Base-by-base conservation (phyloP, 2,888 invertebrate species). In the Netelia inedita region DNA sequence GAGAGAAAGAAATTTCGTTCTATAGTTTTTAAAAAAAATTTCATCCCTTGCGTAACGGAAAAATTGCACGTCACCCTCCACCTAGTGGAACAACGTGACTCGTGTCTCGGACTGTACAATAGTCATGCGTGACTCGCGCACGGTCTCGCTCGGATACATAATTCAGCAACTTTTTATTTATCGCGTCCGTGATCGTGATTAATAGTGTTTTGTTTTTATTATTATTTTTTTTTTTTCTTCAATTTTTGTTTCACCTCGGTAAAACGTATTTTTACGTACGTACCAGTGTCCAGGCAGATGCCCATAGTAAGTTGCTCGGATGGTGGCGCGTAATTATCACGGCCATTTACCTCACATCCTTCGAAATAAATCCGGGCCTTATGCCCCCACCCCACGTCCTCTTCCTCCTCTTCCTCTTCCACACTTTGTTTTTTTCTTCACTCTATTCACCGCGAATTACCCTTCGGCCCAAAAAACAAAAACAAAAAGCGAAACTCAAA, bases 251-350 rank as follows among this genome's bases (percentile, higher is more conserved):
- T 9, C 16, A 55, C 6, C 21, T 68, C 19, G n/a, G 5, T 14
- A n/a, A 14, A 43, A 76, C 41, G 10, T 66, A 23, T 21, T 50
- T 41, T 87, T 87, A 85, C 83, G 68, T 88, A 90, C 92, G 91
- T 87, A 94, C 94, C 94, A 93, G 94, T 94, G 93, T 94, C 94
- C 93, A 94, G 93, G 93, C 94, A 94, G 93, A 94, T 94, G 94
- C 94, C 94, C 94, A 94, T 94, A 94, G 93, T 94, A 94, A 91
- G 92, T 92, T 88, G 89, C 90, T 91, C 89, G 88, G 88, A 89
- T 90, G 89, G 88, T 90, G 89, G 87, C 87, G 87, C 90, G 89
- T 88, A 88, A 89, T 88, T 89, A 89, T 88, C 89, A 91, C 89
- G 90, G 93, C 93, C 93, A 93, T 93, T 92, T 92, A 93, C 81